Conservation (phyloP, 2,113 vertebrate species). For the Ascaphus truei region DNA sequence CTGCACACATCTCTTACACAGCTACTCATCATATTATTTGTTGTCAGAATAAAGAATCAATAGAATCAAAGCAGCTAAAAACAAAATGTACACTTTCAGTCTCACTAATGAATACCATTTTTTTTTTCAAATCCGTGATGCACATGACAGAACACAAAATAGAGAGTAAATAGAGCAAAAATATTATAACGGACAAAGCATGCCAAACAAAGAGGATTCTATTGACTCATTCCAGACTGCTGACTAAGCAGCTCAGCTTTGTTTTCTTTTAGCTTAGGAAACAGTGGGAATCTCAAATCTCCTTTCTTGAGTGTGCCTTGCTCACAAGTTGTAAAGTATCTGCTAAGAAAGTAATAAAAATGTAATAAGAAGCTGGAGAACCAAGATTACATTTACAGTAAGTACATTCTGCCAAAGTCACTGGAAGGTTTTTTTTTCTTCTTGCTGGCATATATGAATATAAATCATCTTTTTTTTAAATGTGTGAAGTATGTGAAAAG, state of each 20-base stretch:
- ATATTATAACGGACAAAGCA: conserved; percentile 38
- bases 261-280: conserved; percentile 56
- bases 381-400: not conserved
- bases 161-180: conserved; percentile 56
- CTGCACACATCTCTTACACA: too few species aligned
- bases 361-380: not conserved
- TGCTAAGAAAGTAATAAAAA: conserved; percentile 10
- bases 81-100: not conserved
- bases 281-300: conserved; percentile 51
- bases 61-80: not conserved
- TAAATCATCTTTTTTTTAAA: not conserved
- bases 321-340: not conserved
- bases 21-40: not conserved
- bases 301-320: conserved; percentile 20
- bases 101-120: conserved; percentile 18
- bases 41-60: too few species aligned
- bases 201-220: conserved; percentile 57
- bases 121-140: conserved; percentile 21
- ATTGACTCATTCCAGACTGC: conserved; percentile 57
- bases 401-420: not conserved
- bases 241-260: conserved; percentile 52
- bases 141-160: conserved; percentile 33
- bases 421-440: not conserved
- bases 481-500: too few species aligned
- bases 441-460: too few species aligned